phyloP scores from a whole-genome alignment of 2,888 invertebrate genomes.

The Eupithecia vulgata region DNA sequence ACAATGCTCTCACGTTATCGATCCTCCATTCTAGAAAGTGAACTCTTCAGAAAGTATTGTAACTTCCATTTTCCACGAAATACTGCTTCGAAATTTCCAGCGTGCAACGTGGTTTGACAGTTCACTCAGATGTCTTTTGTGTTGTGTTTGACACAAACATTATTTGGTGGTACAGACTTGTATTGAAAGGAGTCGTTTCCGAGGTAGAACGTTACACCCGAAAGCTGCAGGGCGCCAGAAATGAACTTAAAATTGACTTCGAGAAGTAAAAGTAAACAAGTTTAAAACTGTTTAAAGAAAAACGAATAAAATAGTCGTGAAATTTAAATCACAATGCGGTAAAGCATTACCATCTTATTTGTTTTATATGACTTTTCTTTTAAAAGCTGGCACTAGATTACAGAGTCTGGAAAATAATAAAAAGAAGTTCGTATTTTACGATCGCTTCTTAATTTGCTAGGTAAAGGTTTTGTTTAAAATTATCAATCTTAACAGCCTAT shows the following conservation, averaged over 20 bases:
- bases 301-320: slow-evolving; percentile 27
- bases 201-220: neutral
- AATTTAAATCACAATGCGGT: slow-evolving; percentile 16
- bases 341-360: slow-evolving; percentile 28
- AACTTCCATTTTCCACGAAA: slow-evolving; percentile 21
- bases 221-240: slow-evolving; percentile 48
- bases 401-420: neutral
- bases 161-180: slow-evolving; percentile 59
- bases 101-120: slow-evolving; percentile 52
- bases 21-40: neutral
- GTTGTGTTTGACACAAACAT: slow-evolving; percentile 76
- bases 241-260: slow-evolving; percentile 55
- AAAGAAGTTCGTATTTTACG: neutral
- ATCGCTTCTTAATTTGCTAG: neutral
- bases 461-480: neutral
- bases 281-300: slow-evolving; percentile 18
- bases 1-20: neutral
- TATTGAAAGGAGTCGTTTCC: neutral
- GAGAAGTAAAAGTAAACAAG: slow-evolving; percentile 13
- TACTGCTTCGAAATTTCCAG: slow-evolving; percentile 25
- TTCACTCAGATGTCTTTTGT: slow-evolving; percentile 70
- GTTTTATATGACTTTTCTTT: slow-evolving; percentile 13
- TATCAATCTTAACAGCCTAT: too few species aligned
- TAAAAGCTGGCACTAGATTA: neutral
- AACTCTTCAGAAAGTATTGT: neutral